Evolutionary conservation across 2,113 vertebrate genomes (phyloP).

Genomic region (Tringa solitaria): DNA sequence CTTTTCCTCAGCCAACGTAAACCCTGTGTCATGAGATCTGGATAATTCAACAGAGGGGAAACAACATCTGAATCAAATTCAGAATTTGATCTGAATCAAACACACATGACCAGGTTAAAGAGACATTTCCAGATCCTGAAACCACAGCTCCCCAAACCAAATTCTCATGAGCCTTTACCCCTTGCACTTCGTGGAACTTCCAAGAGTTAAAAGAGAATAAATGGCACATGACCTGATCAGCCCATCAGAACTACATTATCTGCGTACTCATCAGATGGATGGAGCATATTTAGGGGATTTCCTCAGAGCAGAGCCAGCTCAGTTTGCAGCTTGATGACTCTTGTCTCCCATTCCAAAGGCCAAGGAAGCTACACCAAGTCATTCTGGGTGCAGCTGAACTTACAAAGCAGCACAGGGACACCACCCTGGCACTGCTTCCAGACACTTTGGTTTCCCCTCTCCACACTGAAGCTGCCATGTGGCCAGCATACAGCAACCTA

Average conservation of each 20-base stretch:
- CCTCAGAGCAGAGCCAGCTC: not conserved
- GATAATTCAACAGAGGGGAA: not conserved
- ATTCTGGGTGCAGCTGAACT: not conserved
- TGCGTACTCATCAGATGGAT: rapidly evolving
- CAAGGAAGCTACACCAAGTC: not conserved
- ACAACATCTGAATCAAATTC: not conserved
- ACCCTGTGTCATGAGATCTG: not conserved
- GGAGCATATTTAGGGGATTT: not conserved
- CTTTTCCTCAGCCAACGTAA: not conserved
- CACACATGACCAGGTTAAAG: rapidly evolving
- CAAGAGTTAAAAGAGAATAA: not conserved
- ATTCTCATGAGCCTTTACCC: not conserved
- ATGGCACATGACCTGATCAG: not conserved
- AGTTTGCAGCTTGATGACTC: not conserved
- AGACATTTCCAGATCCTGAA: not conserved
- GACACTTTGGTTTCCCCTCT: not conserved
- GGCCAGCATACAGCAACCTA: not conserved
- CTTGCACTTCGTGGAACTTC: not conserved
- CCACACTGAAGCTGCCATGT: not conserved
- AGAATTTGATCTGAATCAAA: not conserved
- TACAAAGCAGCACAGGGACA: not conserved
- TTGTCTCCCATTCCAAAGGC: not conserved
- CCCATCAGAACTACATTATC: not conserved
- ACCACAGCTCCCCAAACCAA: not conserved
- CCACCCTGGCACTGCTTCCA: not conserved